These are phyloP conservation scores for Esox lucius DNA, from an alignment of 2,797 vertebrate species.

Conservation along the genomic window DNA sequence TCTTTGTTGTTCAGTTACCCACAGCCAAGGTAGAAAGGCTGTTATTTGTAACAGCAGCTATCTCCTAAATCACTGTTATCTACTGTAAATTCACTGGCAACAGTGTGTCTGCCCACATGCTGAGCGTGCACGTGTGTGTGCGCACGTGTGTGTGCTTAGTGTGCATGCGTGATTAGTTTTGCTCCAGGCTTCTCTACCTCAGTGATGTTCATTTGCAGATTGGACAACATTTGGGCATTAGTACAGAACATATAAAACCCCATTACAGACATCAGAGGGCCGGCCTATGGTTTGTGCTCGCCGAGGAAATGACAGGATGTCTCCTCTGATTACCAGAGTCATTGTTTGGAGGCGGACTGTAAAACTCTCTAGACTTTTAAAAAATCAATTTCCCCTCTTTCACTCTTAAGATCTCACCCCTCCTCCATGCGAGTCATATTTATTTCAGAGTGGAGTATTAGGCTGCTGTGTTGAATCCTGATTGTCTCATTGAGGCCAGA, in stretches of 20 bases:
- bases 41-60: not conserved
- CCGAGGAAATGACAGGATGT: not conserved
- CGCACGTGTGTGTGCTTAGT: not conserved
- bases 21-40: not conserved
- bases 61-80: slow-evolving; percentile 2
- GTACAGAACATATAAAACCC: not conserved
- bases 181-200: not conserved
- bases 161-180: not conserved
- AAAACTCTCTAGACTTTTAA: too few relatives aligned
- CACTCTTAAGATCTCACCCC: not conserved
- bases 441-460: not conserved
- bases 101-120: not conserved
- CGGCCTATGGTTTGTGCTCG: not conserved
- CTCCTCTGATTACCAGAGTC: too few relatives aligned
- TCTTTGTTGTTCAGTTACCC: slow-evolving; percentile 3
- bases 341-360: too few relatives aligned
- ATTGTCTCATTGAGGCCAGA: not conserved
- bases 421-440: not conserved
- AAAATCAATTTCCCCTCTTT: not conserved
- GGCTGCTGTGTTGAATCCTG: not conserved
- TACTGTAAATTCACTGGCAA: not conserved
- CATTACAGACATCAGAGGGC: not conserved
- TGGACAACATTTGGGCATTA: not conserved
- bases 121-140: not conserved
- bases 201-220: not conserved